Percentiles rank a stretch among this genome's conserved stretches.
Conservation (phyloP, 2,113 vertebrate genomes). For the Tretioscincus oriximinensis region DNA sequence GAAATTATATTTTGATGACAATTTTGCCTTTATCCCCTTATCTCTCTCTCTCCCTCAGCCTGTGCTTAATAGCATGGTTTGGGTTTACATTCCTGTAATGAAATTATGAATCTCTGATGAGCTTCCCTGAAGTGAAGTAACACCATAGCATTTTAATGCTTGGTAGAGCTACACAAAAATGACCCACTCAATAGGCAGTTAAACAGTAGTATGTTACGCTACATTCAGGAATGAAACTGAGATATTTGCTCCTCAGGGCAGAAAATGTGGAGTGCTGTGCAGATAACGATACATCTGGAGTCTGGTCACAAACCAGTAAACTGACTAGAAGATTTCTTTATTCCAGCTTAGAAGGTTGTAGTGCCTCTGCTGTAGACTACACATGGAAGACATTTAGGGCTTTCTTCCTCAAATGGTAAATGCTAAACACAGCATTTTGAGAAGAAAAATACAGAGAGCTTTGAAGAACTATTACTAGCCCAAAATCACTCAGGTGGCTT, state of each 20-base stretch:
- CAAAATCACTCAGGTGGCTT: too few relatives aligned
- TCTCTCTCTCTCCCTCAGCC: not conserved
- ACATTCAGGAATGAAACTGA: constrained; percentile 20
- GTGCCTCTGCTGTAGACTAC: not conserved
- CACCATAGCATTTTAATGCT: not conserved
- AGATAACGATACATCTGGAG: constrained; percentile 30
- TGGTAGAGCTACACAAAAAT: not conserved
- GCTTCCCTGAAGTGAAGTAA: not conserved
- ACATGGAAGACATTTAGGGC: not conserved
- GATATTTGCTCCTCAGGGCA: constrained; percentile 15
- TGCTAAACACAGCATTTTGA: not conserved
- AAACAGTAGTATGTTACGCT: not conserved
- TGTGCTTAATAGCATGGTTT: not conserved
- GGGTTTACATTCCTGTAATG: not conserved
- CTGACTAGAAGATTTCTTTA: constrained; percentile 9
- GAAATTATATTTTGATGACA: not conserved
- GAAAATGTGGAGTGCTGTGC: constrained; percentile 13
- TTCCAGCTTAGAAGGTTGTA: not conserved
- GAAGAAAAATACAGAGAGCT: not conserved
- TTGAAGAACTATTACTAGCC: too few relatives aligned
- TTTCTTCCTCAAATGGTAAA: not conserved
- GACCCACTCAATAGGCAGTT: not conserved
- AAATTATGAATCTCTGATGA: constrained; percentile 19
- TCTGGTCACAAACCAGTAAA: constrained; percentile 22
- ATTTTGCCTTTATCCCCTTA: not conserved